A percentile compares a stretch with the other conserved stretches of the same genome.
phyloP scores from a whole-genome alignment of 1,140 invertebrate genomes.

The Temnothorax curvispinosus region DNA sequence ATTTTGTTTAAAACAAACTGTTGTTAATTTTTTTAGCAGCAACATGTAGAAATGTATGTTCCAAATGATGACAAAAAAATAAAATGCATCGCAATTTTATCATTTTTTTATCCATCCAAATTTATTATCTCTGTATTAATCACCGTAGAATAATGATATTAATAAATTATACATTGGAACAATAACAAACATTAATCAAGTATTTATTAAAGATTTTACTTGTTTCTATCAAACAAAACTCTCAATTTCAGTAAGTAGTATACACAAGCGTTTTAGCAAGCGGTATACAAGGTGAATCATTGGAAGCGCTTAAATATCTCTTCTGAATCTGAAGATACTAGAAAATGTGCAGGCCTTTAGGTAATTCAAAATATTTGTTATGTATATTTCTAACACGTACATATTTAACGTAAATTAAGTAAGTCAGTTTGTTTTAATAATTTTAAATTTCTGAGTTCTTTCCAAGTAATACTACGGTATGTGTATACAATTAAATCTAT shows the following conservation, averaged over 20 bases:
- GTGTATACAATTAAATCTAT: not conserved
- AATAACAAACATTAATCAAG: not conserved
- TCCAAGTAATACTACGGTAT: not conserved
- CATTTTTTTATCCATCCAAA: not conserved
- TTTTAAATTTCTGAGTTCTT: not conserved
- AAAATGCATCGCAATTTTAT: not conserved
- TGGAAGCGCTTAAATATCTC: not conserved
- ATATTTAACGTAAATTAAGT: not conserved
- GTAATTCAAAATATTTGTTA: not conserved
- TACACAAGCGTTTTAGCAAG: not conserved
- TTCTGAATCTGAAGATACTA: not conserved
- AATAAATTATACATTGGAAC: not conserved
- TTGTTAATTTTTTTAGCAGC: not conserved
- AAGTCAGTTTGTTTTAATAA: not conserved
- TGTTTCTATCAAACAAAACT: not conserved
- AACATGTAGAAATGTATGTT: not conserved
- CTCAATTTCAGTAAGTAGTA: not conserved
- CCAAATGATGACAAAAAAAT: not conserved
- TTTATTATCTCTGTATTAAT: not conserved
- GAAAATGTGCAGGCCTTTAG: not conserved
- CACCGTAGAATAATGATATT: not conserved
- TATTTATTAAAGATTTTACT: constrained; percentile 9
- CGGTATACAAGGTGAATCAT: not conserved
- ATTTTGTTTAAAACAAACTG: not conserved
- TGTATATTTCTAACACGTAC: not conserved